Conservation (phyloP, 2,113 vertebrate species). For the Prunella himalayana region DNA sequence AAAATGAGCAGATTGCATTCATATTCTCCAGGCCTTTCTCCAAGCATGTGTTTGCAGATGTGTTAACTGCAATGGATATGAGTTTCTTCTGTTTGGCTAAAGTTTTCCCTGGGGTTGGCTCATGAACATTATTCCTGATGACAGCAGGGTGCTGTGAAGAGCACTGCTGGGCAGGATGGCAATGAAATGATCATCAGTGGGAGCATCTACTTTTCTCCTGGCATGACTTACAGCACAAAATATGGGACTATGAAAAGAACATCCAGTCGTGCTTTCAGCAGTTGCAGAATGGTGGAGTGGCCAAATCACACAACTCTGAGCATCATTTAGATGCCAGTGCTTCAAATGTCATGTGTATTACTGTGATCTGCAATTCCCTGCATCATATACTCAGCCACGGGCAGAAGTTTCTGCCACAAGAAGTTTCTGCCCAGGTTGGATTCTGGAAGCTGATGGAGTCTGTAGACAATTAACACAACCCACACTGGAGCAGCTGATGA, state of each 20-base stretch:
- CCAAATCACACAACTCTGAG: background rate
- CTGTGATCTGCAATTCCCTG: background rate
- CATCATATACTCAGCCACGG: background rate
- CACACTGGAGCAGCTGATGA: background rate
- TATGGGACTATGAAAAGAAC: background rate
- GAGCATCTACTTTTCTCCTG: background rate
- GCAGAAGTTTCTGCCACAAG: background rate
- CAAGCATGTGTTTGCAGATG: constrained; percentile 31
- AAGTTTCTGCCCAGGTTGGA: background rate
- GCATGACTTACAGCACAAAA: background rate
- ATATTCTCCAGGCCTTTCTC: background rate
- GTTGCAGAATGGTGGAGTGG: background rate
- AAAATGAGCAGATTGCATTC: constrained; percentile 13
- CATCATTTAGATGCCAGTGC: background rate
- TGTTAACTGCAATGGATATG: constrained; percentile 18
- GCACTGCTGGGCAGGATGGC: background rate
- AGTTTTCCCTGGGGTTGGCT: background rate
- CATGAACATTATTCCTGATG: constrained; percentile 6
- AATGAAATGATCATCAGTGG: background rate
- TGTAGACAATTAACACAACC: background rate
- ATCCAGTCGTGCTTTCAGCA: background rate
- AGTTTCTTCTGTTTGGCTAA: constrained; percentile 3
- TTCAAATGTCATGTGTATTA: background rate
- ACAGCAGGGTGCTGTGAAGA: constrained; percentile 18
- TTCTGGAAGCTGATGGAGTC: background rate